Base-by-base conservation (phyloP, 92 coral and sea anemone genomes). In the Phenganax marumi region DNA sequence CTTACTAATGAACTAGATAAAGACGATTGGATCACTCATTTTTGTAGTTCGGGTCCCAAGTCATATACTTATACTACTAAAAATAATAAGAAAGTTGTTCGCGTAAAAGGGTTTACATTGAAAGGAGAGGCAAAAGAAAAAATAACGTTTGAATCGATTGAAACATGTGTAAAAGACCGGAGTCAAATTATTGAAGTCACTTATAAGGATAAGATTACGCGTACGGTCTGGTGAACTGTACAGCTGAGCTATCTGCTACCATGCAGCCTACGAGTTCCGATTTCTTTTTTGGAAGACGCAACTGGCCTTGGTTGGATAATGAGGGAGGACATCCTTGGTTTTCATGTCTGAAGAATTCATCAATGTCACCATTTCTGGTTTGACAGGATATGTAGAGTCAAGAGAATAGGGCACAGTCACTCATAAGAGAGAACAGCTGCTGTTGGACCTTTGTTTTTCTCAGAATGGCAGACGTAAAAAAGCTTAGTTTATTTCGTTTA, bases 371-470 rank as follows among this genome's bases (percentile, higher is more conserved):
- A 69, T 69, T 51, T 9, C 75, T 48, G 47, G 75, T 74, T 51
- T 74, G 79, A 51, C 79, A 74, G 17, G 79, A 74, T 11, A 74
- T 74, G 63, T 74, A 74, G 39, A 74, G 56, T 25, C 79, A 22
- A 13, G 79, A 47, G 47, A 69, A 69, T 48, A 69, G 75, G 47
- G 50, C 52, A 69, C 75, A 69, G 75, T 69, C 75, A 69, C 79
- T 73, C 58, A 50, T 73, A 18, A 73, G 56, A 17, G 79, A 52
- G 0, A 61, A 18, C 26, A 73, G 47, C 79, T 74, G 43, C 26
- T 52, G 47, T 49, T 18, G 3, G 39, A 50, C 26, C 23, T 49
- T 51, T 52, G 64, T 48, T 74, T 51, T 58, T 23, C 14, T 58
- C 21, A 21, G 65, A 8, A 58, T 18, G 65, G 65, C 65, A 58